A percentile compares a stretch with the other conserved stretches of the same genome.
phyloP scores from a whole-genome alignment of 2,797 vertebrate genomes.

The Streptopelia turtur region DNA sequence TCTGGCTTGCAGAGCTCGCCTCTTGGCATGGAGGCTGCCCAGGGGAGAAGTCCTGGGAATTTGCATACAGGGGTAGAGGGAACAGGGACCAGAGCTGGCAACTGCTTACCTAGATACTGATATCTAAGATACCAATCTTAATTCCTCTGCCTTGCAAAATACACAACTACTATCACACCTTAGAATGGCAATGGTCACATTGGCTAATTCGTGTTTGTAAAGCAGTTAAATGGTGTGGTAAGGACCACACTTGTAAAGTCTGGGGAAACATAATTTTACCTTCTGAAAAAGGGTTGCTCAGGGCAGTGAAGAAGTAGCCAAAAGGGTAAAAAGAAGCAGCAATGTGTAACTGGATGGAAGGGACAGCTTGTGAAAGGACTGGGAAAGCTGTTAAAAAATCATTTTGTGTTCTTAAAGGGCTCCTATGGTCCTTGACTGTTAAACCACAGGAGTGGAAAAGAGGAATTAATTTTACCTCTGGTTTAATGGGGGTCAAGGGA shows the following conservation, averaged over 20 bases:
- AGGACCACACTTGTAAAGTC: rapidly evolving
- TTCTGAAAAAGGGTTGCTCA: not conserved
- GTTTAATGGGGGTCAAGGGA: not conserved
- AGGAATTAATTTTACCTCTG: not conserved
- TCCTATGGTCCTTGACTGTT: not conserved
- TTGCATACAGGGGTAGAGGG: not conserved
- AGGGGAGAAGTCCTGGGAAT: not conserved
- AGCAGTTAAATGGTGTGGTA: not conserved
- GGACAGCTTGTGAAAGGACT: not conserved
- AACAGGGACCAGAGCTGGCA: not conserved
- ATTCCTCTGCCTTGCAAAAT: not conserved
- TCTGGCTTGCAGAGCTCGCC: not conserved
- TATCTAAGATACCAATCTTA: not conserved
- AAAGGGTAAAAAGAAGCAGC: not conserved
- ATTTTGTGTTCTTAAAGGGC: not conserved
- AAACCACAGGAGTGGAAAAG: not conserved
- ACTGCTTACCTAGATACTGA: not conserved
- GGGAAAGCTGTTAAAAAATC: not conserved
- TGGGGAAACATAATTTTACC: not conserved
- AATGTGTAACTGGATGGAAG: not conserved
- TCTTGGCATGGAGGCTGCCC: not conserved
- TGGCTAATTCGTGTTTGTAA: not conserved
- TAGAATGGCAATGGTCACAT: not conserved
- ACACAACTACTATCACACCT: not conserved
- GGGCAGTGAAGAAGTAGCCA: not conserved